Percentiles rank a stretch among this genome's conserved stretches.
These are phyloP conservation scores for Synanceia verrucosa DNA, from an alignment of 2,797 vertebrate species.

Conservation along the genomic window DNA sequence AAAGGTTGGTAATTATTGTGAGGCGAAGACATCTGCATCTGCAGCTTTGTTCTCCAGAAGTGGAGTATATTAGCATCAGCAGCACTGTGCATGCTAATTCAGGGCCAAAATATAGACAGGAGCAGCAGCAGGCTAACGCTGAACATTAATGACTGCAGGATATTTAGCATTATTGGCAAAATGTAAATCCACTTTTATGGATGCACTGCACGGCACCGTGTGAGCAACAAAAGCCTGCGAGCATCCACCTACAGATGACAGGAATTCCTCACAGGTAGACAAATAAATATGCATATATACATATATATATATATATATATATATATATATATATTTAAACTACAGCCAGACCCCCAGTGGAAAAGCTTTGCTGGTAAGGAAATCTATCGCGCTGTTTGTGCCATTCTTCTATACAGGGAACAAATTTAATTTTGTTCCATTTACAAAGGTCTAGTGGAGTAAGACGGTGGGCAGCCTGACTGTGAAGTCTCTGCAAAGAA, in stretches of 20 bases:
- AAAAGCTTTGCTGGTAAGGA: slow-evolving; percentile 56
- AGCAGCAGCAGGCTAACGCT: slow-evolving; percentile 54
- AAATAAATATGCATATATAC: slow-evolving; percentile 37
- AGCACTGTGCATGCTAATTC: slow-evolving; percentile 68
- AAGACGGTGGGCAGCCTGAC: slow-evolving; percentile 65
- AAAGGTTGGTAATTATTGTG: slow-evolving; percentile 47
- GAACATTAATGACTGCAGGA: slow-evolving; percentile 67
- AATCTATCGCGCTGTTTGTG: slow-evolving; percentile 66
- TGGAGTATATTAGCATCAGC: slow-evolving; percentile 76
- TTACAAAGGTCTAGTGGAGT: slow-evolving; percentile 77
- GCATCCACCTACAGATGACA: slow-evolving; percentile 45
- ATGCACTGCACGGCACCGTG: slow-evolving; percentile 52
- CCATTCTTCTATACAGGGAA: slow-evolving; percentile 67
- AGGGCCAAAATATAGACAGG: slow-evolving; percentile 61
- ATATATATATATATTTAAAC: slow-evolving; percentile 49
- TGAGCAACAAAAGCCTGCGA: slow-evolving; percentile 28
- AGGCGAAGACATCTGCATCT: slow-evolving; percentile 59
- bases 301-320: slow-evolving; percentile 45
- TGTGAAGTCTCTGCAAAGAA: slow-evolving; percentile 72
- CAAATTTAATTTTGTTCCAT: slow-evolving; percentile 79
- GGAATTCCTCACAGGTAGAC: slow-evolving; percentile 35
- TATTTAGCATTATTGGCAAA: slow-evolving; percentile 83
- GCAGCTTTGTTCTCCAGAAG: slow-evolving; percentile 59
- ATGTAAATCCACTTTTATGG: slow-evolving; percentile 78
- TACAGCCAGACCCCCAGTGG: slow-evolving; percentile 19